Percentiles rank a stretch among this genome's conserved stretches.
phyloP scores from a whole-genome alignment of 2,113 vertebrate genomes.

The Gadus chalcogrammus region DNA sequence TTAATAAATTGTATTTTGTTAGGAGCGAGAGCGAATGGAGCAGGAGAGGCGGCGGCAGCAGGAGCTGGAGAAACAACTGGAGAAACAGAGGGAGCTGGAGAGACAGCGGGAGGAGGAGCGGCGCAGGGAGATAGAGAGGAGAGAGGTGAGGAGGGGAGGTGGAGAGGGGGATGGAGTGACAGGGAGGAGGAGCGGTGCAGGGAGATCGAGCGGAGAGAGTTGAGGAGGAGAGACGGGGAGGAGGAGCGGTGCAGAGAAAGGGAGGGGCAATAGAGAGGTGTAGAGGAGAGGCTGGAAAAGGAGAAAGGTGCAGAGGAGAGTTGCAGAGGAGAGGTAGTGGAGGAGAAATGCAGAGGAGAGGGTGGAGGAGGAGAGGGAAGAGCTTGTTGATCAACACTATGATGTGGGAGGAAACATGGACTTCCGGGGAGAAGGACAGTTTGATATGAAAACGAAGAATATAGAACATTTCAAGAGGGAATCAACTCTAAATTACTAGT shows the following conservation, averaged over 20 bases:
- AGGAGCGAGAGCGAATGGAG: slow-evolving; percentile 88
- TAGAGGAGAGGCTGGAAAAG: neutral
- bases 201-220: slow-evolving; percentile 74
- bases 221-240: slow-evolving; percentile 66
- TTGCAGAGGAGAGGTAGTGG: slow-evolving; percentile 75
- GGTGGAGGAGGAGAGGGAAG: neutral
- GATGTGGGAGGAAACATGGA: too few species aligned
- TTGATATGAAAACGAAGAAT: too few species aligned
- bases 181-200: neutral
- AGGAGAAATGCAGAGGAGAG: slow-evolving; percentile 52
- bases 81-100: slow-evolving; percentile 79
- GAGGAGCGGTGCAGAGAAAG: neutral
- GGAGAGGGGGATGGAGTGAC: too few species aligned
- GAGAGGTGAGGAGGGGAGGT: too few species aligned
- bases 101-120: too few species aligned
- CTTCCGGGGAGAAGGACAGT: too few species aligned
- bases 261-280: too few species aligned
- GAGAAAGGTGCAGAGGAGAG: slow-evolving; percentile 61
- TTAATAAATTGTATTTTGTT: neutral
- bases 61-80: slow-evolving; percentile 90
- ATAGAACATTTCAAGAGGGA: too few species aligned
- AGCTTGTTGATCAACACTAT: neutral
- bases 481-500: too few species aligned
- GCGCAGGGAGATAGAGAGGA: too few species aligned
- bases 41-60: slow-evolving; percentile 90